These are phyloP conservation scores for Syngnathoides biaculeatus DNA, from an alignment of 2,113 vertebrate genomes.

Conservation along the genomic window DNA sequence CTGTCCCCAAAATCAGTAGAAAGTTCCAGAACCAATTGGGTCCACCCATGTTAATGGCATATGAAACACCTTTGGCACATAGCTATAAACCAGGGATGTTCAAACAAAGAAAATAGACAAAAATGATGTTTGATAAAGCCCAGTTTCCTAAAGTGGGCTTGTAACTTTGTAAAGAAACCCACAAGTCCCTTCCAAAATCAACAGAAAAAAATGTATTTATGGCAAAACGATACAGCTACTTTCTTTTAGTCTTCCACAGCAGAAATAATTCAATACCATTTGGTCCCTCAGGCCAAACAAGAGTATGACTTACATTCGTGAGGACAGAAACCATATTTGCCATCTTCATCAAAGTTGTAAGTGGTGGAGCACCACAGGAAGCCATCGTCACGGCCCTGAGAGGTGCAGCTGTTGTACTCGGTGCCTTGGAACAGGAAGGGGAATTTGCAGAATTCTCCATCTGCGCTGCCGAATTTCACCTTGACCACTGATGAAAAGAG, in stretches of 20 bases:
- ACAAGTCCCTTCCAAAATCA: constrained; percentile 38
- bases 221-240: constrained; percentile 43
- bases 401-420: constrained; percentile 90
- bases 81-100: constrained; percentile 37
- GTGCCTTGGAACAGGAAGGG: constrained; percentile 91
- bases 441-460: constrained; percentile 96
- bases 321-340: constrained; percentile 97
- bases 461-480: constrained; percentile 92
- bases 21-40: too few relatives aligned
- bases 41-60: constrained; percentile 25
- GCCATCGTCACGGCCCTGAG: constrained; percentile 86
- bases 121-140: constrained; percentile 55
- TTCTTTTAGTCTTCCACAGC: constrained; percentile 40
- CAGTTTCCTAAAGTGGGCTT: constrained; percentile 43
- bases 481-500: constrained; percentile 82
- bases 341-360: constrained; percentile 89
- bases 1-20: too few relatives aligned
- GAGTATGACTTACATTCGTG: constrained; percentile 86
- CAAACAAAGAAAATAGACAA: constrained; percentile 56
- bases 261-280: constrained; percentile 23
- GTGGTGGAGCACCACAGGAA: constrained; percentile 97
- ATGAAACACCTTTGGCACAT: constrained; percentile 25
- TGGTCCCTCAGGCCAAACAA: background rate
- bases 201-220: constrained; percentile 34
- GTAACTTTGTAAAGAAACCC: constrained; percentile 47